Percentiles rank a stretch among this genome's conserved stretches.
phyloP scores from a whole-genome alignment of 1,140 invertebrate genomes.

The Mylabris phalerata region DNA sequence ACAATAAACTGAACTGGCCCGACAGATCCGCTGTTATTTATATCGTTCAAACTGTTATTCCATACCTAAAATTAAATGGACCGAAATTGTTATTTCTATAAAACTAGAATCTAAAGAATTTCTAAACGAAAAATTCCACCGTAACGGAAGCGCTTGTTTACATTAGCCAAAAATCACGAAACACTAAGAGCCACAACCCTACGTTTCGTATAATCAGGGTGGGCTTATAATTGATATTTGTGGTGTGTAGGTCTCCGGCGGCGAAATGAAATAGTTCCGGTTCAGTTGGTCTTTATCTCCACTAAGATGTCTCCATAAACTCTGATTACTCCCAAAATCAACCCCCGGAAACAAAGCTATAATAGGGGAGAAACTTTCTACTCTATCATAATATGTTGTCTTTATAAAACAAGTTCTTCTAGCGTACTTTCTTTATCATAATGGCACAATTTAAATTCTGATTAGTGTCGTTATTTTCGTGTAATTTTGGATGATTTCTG shows the following conservation, averaged over 20 bases:
- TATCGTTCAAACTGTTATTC: slow-evolving; percentile 14
- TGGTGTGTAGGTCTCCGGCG: slow-evolving; percentile 24
- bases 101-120: too few relatives aligned
- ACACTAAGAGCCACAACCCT: slow-evolving; percentile 6
- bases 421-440: too few relatives aligned
- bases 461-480: not conserved
- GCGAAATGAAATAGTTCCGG: slow-evolving; percentile 34
- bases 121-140: too few relatives aligned
- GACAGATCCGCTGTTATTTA: slow-evolving; percentile 23
- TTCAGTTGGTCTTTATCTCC: slow-evolving; percentile 35
- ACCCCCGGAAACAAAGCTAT: slow-evolving; percentile 17
- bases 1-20: slow-evolving; percentile 21
- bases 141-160: slow-evolving; percentile 1
- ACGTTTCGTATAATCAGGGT: slow-evolving; percentile 15
- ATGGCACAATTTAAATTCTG: not conserved
- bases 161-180: slow-evolving; percentile 10
- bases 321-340: slow-evolving; percentile 34
- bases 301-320: slow-evolving; percentile 40
- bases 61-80: slow-evolving; percentile 14
- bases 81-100: slow-evolving; percentile 1
- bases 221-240: slow-evolving; percentile 37
- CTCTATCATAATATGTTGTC: not conserved
- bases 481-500: slow-evolving; percentile 15
- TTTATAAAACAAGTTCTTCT: too few relatives aligned
- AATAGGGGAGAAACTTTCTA: slow-evolving; percentile 5